phyloP scores from a whole-genome alignment of 2,113 vertebrate species.

The Rostratula benghalensis region DNA sequence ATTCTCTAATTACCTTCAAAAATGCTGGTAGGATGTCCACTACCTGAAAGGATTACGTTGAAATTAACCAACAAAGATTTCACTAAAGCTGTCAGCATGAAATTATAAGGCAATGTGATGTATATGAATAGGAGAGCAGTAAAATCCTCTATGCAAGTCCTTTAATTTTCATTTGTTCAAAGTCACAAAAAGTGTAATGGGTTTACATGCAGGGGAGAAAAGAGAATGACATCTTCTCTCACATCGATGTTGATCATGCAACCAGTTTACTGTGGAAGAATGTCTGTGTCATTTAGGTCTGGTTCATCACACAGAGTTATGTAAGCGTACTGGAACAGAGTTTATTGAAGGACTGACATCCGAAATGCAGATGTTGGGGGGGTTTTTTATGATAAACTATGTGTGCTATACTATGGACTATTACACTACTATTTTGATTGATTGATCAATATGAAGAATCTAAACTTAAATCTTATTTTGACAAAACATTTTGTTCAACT shows the following conservation, averaged over 20 bases:
- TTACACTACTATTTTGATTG: not conserved
- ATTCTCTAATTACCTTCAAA: constrained; percentile 24
- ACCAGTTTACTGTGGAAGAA: not conserved
- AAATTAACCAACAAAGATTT: constrained; percentile 23
- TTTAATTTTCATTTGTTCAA: not conserved
- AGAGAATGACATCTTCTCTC: not conserved
- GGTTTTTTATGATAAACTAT: not conserved
- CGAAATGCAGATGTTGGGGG: not conserved
- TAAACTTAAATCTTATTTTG: not conserved
- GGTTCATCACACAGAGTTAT: not conserved
- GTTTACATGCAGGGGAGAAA: not conserved
- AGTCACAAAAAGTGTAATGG: not conserved
- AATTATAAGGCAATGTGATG: not conserved
- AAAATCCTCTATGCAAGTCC: not conserved
- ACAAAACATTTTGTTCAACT: not conserved
- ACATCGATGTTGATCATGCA: not conserved
- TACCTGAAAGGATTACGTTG: constrained; percentile 22
- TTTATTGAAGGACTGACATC: not conserved
- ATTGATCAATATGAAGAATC: not conserved
- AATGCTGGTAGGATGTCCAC: constrained; percentile 16
- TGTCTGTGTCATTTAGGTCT: not conserved
- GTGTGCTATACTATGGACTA: not conserved
- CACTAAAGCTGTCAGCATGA: not conserved
- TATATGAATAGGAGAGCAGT: not conserved
- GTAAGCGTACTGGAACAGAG: not conserved